phyloP scores from a whole-genome alignment of 1,140 invertebrate genomes.

The Amyelois transitella region DNA sequence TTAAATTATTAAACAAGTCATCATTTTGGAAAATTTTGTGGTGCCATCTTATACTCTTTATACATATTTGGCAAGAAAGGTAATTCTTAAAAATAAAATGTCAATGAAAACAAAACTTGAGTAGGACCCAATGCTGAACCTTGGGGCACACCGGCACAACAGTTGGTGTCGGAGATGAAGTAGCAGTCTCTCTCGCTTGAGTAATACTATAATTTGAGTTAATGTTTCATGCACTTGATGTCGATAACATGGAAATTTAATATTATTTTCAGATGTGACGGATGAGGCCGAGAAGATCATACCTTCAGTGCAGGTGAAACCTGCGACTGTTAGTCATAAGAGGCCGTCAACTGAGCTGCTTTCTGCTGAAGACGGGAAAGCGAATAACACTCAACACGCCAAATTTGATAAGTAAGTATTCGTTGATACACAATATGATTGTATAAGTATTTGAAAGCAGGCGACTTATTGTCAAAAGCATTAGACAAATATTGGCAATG shows the following conservation, averaged over 20 bases:
- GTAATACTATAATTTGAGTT: not conserved
- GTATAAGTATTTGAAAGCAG: no score
- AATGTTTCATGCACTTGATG: constrained; percentile 1
- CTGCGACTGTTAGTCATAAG: constrained; percentile 70
- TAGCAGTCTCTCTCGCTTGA: not conserved
- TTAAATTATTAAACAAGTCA: no score
- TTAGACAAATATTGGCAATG: no score
- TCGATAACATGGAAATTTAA: constrained; percentile 49
- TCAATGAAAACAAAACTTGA: not conserved
- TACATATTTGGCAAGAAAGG: no score
- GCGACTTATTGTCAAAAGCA: no score
- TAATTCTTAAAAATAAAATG: no score
- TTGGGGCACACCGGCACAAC: not conserved
- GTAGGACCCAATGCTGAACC: not conserved
- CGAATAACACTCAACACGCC: constrained; percentile 83
- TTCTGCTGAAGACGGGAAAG: constrained; percentile 61
- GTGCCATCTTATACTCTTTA: no score
- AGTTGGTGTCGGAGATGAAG: not conserved
- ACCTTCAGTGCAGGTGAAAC: constrained; percentile 42
- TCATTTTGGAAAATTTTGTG: no score
- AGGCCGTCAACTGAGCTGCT: constrained; percentile 74
- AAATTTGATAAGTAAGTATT: constrained; percentile 86
- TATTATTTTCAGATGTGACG: constrained; percentile 54
- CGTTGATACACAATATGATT: no score
- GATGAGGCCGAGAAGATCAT: constrained; percentile 62